These are phyloP conservation scores for Amyelois transitella DNA, from an alignment of 1,140 invertebrate genomes.

Conservation along the genomic window DNA sequence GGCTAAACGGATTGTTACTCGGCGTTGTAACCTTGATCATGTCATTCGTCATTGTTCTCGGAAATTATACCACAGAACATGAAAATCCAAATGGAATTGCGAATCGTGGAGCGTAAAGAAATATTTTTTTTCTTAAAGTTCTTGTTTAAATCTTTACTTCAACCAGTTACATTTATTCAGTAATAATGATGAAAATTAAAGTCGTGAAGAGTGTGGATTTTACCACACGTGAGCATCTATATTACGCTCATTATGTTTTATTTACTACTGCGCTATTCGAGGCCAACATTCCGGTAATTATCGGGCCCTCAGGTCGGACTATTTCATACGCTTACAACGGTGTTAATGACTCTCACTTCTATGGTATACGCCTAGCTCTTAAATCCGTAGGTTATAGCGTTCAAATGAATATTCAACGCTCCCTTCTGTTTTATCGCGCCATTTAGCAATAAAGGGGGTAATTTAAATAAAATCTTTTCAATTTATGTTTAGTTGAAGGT, in stretches of 20 bases:
- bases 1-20: too few species aligned
- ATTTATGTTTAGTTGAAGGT: constrained; percentile 16
- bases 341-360: constrained; percentile 19
- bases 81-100: not conserved
- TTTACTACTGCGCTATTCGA: constrained; percentile 1
- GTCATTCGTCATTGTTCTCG: not conserved
- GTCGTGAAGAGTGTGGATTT: not conserved
- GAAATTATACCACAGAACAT: not conserved
- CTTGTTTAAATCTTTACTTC: too few species aligned
- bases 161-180: not conserved
- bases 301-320: constrained; percentile 10
- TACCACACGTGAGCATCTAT: not conserved
- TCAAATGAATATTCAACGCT: constrained; percentile 36
- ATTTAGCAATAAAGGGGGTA: constrained; percentile 12
- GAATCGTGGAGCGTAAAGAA: too few species aligned
- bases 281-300: constrained; percentile 19
- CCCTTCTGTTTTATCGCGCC: constrained; percentile 20
- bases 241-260: not conserved
- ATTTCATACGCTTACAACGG: constrained; percentile 12
- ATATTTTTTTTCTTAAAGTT: too few species aligned
- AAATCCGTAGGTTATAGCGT: constrained; percentile 17
- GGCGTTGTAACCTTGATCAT: not conserved
- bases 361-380: constrained; percentile 8
- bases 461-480: constrained; percentile 29
- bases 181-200: not conserved